phyloP scores from a whole-genome alignment of 2,888 invertebrate genomes.

The Tachina lurida region DNA sequence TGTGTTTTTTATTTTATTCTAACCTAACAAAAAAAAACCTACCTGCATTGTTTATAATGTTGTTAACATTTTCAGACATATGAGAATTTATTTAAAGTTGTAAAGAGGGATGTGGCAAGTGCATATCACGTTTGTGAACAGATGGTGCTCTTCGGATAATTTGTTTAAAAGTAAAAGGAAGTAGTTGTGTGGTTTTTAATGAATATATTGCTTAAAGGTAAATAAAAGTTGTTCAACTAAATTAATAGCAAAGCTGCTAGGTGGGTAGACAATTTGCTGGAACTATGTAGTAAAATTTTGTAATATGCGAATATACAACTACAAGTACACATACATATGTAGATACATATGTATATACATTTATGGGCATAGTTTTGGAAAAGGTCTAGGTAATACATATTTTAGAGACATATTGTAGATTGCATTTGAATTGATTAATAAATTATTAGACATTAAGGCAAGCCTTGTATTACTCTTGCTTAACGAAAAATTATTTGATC shows the following conservation, averaged over 20 bases:
- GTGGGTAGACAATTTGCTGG: background rate
- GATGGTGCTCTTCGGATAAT: background rate
- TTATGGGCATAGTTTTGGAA: too few species aligned
- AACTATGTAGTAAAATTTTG: too few species aligned
- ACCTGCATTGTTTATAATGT: slow-evolving; percentile 28
- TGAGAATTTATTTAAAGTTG: slow-evolving; percentile 35
- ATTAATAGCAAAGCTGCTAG: too few species aligned
- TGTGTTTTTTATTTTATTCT: background rate
- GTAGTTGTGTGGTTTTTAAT: background rate
- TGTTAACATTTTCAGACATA: slow-evolving; percentile 32
- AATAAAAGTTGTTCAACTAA: slow-evolving; percentile 2
- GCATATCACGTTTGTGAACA: background rate
- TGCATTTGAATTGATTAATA: too few species aligned
- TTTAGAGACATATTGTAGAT: too few species aligned
- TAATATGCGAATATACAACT: too few species aligned
- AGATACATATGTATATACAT: too few species aligned
- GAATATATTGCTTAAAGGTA: slow-evolving; percentile 6
- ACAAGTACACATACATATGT: too few species aligned
- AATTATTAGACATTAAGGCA: too few species aligned
- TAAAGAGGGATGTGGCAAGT: background rate
- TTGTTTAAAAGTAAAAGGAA: background rate
- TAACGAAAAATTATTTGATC: too few species aligned
- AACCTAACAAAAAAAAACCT: slow-evolving; percentile 28
- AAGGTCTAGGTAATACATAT: too few species aligned
- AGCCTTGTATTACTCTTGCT: too few species aligned